These are phyloP conservation scores for Tethya wilhelma DNA, from an alignment of 37 sponge, comb jelly and placozoan species.

Conservation along the genomic window DNA sequence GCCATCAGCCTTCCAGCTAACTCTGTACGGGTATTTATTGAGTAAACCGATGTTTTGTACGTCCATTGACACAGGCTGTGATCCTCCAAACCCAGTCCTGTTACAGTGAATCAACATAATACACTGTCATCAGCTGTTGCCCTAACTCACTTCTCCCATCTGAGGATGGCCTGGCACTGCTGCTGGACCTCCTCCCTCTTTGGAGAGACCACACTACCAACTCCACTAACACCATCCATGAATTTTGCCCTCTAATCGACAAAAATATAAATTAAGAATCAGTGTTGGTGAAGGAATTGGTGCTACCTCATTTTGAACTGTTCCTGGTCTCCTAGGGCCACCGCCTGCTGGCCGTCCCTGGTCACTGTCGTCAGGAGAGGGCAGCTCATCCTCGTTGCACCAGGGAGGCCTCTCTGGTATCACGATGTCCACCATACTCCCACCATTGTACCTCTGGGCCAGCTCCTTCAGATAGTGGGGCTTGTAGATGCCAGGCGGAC, in stretches of 20 bases:
- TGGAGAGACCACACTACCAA: constrained; percentile 36
- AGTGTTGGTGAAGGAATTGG: neutral
- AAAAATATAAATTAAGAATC: neutral
- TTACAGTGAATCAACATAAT: no score
- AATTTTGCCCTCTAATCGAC: constrained; percentile 55
- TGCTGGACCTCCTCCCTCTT: constrained; percentile 64
- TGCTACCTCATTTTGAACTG: constrained; percentile 49
- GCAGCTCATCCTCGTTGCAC: constrained; percentile 63
- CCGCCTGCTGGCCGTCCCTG: neutral
- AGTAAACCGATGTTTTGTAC: constrained; percentile 69
- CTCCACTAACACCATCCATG: constrained; percentile 44
- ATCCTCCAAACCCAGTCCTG: constrained; percentile 89
- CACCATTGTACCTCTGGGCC: constrained; percentile 52
- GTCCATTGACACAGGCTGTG: constrained; percentile 97
- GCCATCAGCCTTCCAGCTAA: constrained; percentile 99
- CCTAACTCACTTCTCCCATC: constrained; percentile 74
- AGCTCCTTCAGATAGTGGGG: constrained; percentile 76
- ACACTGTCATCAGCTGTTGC: neutral
- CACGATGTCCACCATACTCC: constrained; percentile 30
- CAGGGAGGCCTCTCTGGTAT: constrained; percentile 78
- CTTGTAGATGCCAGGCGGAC: constrained; percentile 90
- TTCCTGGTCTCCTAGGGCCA: constrained; percentile 14
- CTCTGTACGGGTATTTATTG: constrained; percentile 79
- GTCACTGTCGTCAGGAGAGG: neutral
- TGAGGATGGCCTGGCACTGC: constrained; percentile 67